A percentile compares a stretch with the other conserved stretches of the same genome.
Evolutionary conservation across 92 coral and sea anemone species (phyloP).

Genomic region (Porites cylindrica): DNA sequence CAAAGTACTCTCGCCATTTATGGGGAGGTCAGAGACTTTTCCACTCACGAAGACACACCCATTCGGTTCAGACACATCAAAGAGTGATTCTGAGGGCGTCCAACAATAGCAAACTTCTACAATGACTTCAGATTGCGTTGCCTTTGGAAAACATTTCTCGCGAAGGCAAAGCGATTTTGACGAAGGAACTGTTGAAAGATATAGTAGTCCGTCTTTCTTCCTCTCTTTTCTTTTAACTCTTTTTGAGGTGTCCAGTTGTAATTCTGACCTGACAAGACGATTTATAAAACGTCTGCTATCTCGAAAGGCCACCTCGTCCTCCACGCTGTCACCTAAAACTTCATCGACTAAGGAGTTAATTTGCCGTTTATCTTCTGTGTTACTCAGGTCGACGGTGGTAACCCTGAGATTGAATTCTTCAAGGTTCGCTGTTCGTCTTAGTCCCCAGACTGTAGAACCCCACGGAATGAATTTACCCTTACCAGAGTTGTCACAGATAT

Average conservation of each 20-base stretch:
- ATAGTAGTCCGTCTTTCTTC: background rate
- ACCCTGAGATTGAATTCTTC: constrained; percentile 53
- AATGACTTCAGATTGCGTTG: constrained; percentile 5
- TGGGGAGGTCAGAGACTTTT: constrained; percentile 4
- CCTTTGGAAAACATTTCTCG: constrained; percentile 8
- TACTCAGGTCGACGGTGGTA: constrained; percentile 55
- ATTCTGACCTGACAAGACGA: constrained; percentile 32
- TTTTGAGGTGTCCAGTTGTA: background rate
- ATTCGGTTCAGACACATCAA: constrained; percentile 15
- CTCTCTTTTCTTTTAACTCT: background rate
- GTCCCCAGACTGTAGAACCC: constrained; percentile 72
- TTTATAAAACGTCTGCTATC: constrained; percentile 67
- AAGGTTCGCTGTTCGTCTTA: constrained; percentile 71
- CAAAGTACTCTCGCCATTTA: background rate
- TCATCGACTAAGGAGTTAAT: constrained; percentile 49
- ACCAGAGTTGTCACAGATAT: background rate
- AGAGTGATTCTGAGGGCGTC: constrained; percentile 13
- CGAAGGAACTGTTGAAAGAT: constrained; percentile 7
- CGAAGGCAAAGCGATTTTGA: constrained; percentile 28
- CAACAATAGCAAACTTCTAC: constrained; percentile 14
- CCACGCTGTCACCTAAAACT: constrained; percentile 30
- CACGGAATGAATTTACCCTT: constrained; percentile 50
- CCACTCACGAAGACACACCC: constrained; percentile 44
- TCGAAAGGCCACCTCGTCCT: constrained; percentile 71
- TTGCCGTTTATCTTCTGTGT: constrained; percentile 7